phyloP scores from a whole-genome alignment of 1,140 invertebrate species.

The Scaptomyza pallida region DNA sequence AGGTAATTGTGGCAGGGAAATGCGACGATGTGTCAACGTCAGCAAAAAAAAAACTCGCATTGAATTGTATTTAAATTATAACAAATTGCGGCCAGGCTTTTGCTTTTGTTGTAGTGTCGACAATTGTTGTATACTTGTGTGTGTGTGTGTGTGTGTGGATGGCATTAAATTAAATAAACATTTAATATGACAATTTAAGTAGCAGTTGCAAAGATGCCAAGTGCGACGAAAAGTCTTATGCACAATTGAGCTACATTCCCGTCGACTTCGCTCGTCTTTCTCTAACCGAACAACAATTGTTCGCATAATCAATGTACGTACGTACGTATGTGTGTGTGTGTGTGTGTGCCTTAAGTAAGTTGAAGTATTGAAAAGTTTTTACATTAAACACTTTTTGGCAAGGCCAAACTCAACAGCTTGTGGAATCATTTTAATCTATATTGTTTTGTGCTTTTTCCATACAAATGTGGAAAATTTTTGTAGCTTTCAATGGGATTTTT shows the following conservation, averaged over 20 bases:
- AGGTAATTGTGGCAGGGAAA: conserved; percentile 15
- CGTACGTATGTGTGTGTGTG: not conserved
- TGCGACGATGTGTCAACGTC: conserved; percentile 17
- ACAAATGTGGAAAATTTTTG: conserved; percentile 1
- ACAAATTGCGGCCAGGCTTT: conserved; percentile 71
- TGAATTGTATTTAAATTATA: conserved; percentile 82
- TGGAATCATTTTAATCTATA: not conserved
- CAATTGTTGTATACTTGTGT: conserved; percentile 37
- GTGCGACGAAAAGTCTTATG: conserved; percentile 63
- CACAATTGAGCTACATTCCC: conserved; percentile 72
- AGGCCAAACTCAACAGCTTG: conserved; percentile 31
- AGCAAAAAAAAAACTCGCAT: conserved; percentile 62
- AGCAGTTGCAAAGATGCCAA: conserved; percentile 59
- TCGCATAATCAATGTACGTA: conserved; percentile 24
- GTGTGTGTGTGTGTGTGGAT: conserved; percentile 20
- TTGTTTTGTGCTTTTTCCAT: not conserved
- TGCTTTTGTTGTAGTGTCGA: conserved; percentile 27
- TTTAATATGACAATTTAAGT: conserved; percentile 80
- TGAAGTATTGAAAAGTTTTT: conserved; percentile 11
- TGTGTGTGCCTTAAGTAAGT: not conserved
- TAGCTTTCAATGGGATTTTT: not conserved
- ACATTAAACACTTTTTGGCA: conserved; percentile 35
- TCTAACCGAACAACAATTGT: conserved; percentile 61
- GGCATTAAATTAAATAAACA: conserved; percentile 81
- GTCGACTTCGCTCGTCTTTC: conserved; percentile 37